phyloP scores from a whole-genome alignment of 1,140 invertebrate genomes.

The Conopomorpha cramerella region DNA sequence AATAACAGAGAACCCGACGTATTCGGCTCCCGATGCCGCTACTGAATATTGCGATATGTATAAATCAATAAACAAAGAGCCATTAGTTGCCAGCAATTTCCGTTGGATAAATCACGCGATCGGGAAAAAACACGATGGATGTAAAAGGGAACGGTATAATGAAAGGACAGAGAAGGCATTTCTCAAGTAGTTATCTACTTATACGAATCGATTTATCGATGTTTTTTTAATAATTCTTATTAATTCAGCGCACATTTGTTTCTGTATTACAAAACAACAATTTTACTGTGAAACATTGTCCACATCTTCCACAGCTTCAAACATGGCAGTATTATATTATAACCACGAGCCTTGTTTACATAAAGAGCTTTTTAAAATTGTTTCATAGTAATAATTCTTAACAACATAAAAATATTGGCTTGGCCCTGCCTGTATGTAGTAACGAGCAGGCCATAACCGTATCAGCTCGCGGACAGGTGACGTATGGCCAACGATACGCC shows the following conservation, averaged over 20 bases:
- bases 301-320: neutral
- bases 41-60: slow-evolving; percentile 52
- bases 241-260: too few species aligned
- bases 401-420: too few species aligned
- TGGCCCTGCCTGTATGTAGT: too few species aligned
- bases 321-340: slow-evolving; percentile 11
- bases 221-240: too few species aligned
- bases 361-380: too few species aligned
- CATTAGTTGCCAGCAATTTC: slow-evolving; percentile 56
- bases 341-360: too few species aligned
- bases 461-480: slow-evolving; percentile 32
- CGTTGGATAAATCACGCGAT: slow-evolving; percentile 52
- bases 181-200: too few species aligned
- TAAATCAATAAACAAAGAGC: slow-evolving; percentile 58
- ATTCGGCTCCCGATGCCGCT: slow-evolving; percentile 37
- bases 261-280: too few species aligned
- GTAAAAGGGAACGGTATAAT: slow-evolving; percentile 22
- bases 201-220: too few species aligned
- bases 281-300: neutral
- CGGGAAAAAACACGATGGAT: slow-evolving; percentile 28
- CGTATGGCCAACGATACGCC: slow-evolving; percentile 46
- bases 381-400: too few species aligned
- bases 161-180: too few species aligned
- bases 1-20: slow-evolving; percentile 22
- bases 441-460: slow-evolving; percentile 20